Base-by-base conservation (phyloP, 2,797 vertebrate genomes). In the Sylvia borin region DNA sequence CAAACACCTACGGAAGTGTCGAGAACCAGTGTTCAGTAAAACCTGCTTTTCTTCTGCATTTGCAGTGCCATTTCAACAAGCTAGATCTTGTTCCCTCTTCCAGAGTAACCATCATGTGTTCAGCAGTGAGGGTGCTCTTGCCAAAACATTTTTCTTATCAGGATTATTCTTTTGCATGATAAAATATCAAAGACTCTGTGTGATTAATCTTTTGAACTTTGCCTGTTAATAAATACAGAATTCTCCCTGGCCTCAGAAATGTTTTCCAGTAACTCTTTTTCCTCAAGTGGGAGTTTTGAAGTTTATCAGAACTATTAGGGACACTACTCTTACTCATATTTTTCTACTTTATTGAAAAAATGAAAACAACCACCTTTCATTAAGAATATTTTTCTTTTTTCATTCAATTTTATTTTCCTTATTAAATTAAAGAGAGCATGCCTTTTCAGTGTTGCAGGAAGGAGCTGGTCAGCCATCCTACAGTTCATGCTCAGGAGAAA, bases 1-100 rank as follows among this genome's bases (percentile, higher is more conserved):
- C 9, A 53, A 77, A 65, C 24, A n/a, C 13, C 42, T 54, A 21
- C 31, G 68, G 71, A 84, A 95, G 19, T 29, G 27, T 72, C 65
- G 88, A 90, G 54, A 88, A 77, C 11, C 26, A n/a, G 40, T 16
- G 36, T 20, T 92, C 6, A 1, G 76, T 78, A 85, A 93, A 96
- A 85, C 65, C 62, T 94, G 78, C 85, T 83, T 85, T 91, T 80
- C 89, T 90, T 60, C 91, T 85, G 57, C 65, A 43, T 92, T 90
- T 72, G 42, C 68, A 68, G 47, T 45, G 65, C 65, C 47, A 48
- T 75, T 94, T 75, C 82, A 93, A 68, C 82, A 88, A 71, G 89
- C 58, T 38, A 55, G 40, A 8, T 95, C 85, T 83, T 90, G 68
- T 65, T 95, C 27, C 29, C 17, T 75, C 45, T 94, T 88, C 62